phyloP scores from a whole-genome alignment of 92 coral and sea anemone species.

The Epizoanthus ramosus region DNA sequence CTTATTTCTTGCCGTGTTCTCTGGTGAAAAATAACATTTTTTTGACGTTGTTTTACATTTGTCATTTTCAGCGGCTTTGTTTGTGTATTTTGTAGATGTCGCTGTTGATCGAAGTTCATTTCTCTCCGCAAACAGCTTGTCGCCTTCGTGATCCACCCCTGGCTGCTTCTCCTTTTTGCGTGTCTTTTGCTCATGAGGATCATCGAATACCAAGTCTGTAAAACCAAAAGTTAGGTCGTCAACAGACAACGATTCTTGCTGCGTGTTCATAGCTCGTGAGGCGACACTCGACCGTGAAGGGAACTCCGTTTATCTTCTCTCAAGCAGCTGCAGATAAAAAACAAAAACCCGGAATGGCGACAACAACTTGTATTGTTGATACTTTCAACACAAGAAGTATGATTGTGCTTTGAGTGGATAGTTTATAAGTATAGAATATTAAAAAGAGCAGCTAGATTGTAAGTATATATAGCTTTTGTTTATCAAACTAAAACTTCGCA shows the following conservation, averaged over 20 bases:
- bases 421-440: background rate
- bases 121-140: background rate
- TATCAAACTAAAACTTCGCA: background rate
- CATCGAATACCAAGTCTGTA: conserved; percentile 1
- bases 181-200: background rate
- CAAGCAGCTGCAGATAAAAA: conserved; percentile 15
- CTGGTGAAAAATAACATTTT: background rate
- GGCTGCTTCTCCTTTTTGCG: background rate
- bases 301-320: background rate
- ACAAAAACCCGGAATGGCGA: conserved; percentile 5
- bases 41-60: background rate
- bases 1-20: background rate
- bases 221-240: conserved; percentile 32
- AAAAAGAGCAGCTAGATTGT: conserved; percentile 19
- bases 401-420: background rate
- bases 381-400: background rate
- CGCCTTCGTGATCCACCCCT: background rate
- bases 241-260: conserved; percentile 21
- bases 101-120: background rate
- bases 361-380: background rate
- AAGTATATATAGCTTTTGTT: background rate
- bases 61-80: background rate
- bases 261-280: background rate
- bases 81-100: background rate
- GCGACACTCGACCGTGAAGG: background rate